A percentile compares a stretch with the other conserved stretches of the same genome.
phyloP scores from a whole-genome alignment of 2,888 invertebrate genomes.

The Syritta pipiens region DNA sequence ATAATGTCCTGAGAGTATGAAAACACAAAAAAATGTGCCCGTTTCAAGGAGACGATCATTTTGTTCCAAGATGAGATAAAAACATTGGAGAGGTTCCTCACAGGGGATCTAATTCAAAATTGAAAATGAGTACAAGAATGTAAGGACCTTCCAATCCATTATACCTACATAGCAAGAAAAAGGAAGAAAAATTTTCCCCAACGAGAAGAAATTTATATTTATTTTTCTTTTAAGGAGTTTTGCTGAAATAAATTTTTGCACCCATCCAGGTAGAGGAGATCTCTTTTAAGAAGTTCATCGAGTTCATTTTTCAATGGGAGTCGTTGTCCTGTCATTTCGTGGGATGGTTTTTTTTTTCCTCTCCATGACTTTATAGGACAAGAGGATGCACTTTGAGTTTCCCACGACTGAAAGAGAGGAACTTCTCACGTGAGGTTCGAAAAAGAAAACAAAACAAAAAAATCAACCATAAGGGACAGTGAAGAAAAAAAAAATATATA shows the following conservation, averaged over 20 bases:
- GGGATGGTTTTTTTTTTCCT: conserved; percentile 40
- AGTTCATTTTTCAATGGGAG: conserved; percentile 61
- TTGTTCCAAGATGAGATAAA: conserved; percentile 52
- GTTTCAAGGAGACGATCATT: conserved; percentile 28
- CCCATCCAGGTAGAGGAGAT: conserved; percentile 34
- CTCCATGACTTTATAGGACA: conserved; percentile 55
- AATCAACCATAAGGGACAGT: no score
- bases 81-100: conserved; percentile 33
- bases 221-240: conserved; percentile 44
- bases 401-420: conserved; percentile 54
- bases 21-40: conserved; percentile 3
- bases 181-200: no score
- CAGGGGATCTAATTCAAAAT: conserved; percentile 29
- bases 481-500: conserved; percentile 50
- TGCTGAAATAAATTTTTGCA: conserved; percentile 11
- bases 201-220: no score
- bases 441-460: conserved; percentile 43
- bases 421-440: conserved; percentile 55
- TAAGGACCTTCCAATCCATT: conserved; percentile 43
- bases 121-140: conserved; percentile 7
- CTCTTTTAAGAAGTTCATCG: conserved; percentile 48
- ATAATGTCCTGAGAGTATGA: conserved; percentile 22
- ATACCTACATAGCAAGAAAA: conserved; percentile 24
- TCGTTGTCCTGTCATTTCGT: conserved; percentile 52
- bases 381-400: conserved; percentile 67